Base-by-base conservation (phyloP, 1,140 invertebrate species). In the Magallana angulata region DNA sequence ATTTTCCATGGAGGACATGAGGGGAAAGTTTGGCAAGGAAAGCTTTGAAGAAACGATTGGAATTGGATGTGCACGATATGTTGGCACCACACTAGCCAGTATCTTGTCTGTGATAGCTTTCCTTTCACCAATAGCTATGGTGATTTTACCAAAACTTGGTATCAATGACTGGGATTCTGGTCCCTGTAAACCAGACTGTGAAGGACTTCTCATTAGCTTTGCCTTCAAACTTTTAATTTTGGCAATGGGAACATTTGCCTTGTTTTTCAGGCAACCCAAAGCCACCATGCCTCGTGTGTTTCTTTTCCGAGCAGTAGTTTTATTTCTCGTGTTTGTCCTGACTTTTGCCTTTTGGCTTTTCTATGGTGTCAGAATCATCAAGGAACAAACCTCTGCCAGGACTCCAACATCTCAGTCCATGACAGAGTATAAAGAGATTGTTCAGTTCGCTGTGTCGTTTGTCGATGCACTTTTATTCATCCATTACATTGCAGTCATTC, bases 321-420 rank as follows among this genome's bases (percentile, higher is more conserved):
- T 99, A 81, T 96, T 98, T 14, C 96, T 99, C 59, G 96, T 99
- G n/a, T 96, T 98, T 82, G 96, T 99, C 12, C 97, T 98, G 93
- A 98, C 97, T 86, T 98, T 99, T 95, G 97, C 98, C 16, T 99
- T 98, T 95, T 99, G 99, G 98, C 95, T 99, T 0, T 99, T 99
- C 94, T 99, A 99, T 93, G 97, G 98, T 97, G 99, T 96, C 96
- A 98, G 90, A 87, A 96, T 89, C 93, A 95, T 93, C 92, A 94
- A 89, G 85, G 93, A 91, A 89, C 94, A 82, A 82, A 76, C 68
- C 24, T 76, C 68, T 12, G 12, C 48, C 18, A 59, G 56, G 30
- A 18, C 82, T 60, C n/a, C 48, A n/a, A 36, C 48, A 11, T 14
- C 18, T 14, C 48, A 9, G 16, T 82, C 9, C 48, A 2, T 48